Base-by-base conservation (phyloP, 2,113 vertebrate genomes). In the Dromiciops gliroides region DNA sequence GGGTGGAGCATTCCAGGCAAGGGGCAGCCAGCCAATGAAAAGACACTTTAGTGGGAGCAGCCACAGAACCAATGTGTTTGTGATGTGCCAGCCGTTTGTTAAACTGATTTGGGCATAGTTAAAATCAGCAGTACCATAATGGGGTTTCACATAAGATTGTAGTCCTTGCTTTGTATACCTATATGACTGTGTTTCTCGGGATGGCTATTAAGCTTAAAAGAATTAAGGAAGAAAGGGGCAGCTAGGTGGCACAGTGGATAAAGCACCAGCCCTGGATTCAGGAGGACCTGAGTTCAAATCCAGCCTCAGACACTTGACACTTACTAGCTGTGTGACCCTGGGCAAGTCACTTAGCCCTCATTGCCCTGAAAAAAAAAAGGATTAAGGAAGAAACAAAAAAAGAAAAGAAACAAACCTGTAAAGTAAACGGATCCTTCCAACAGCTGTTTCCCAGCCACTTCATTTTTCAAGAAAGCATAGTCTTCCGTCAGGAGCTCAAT, bases 401-500 rank as follows among this genome's bases (percentile, higher is more conserved):
- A n/a, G 37, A 6, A 44, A 19, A 8, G 37, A 44, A n/a, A 98
- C 98, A 98, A 47, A 99, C 99, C 99, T 98, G 99, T 99, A 94
- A 99, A 99, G 98, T 99, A 99, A 49, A 99, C 98, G 0, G 98
- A 98, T 19, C 99, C 99, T 94, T 99, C 99, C 94, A 99, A 98
- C 53, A 99, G 98, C 7, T 98, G 97, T 97, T 99, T 99, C 0
- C 99, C 99, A 51, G 97, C 50, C 28, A 99, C 98, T 92, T 99
- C 99, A 95, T 98, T 99, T 98, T 99, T 99, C 97, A 99, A 98
- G 92, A 98, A 98, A 92, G 99, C 99, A 97, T 98, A 99, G 48
- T 99, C 99, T 26, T 99, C 99, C 83, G 99, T 99, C 91, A 99
- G 96, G 94, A 99, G 99, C 97, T 99, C 99, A 14, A 99, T 99